Evolutionary conservation across 2,113 vertebrate genomes (phyloP).

Genomic region (Motacilla alba): DNA sequence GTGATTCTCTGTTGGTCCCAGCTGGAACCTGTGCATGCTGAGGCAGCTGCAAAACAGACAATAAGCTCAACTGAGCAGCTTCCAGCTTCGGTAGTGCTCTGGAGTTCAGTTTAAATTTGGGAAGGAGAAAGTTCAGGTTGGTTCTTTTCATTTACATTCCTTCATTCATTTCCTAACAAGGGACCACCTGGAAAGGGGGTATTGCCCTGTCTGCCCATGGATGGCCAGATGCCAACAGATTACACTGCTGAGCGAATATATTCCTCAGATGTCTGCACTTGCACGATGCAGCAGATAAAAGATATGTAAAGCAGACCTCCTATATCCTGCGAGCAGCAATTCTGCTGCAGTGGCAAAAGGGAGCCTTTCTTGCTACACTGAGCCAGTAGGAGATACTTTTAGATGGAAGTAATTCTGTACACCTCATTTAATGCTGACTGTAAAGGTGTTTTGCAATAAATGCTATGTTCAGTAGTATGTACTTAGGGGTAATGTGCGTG

Average conservation of each 20-base stretch:
- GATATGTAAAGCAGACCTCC: background rate
- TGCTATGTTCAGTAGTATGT: background rate
- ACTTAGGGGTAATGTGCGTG: background rate
- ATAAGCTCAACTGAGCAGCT: background rate
- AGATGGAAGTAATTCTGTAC: background rate
- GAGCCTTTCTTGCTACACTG: background rate
- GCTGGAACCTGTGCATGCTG: slow-evolving; percentile 38
- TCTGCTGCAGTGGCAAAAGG: background rate
- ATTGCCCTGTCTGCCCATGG: background rate
- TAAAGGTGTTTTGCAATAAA: background rate
- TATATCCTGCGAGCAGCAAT: background rate
- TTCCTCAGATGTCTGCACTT: background rate
- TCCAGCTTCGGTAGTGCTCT: background rate
- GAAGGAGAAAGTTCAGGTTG: background rate
- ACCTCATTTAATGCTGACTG: background rate
- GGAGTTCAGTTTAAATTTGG: background rate
- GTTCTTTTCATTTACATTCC: background rate
- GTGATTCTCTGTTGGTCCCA: slow-evolving; percentile 24
- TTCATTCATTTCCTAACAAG: background rate
- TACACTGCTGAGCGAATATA: background rate
- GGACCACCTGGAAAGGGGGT: background rate
- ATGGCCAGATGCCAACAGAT: background rate
- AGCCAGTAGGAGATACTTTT: background rate
- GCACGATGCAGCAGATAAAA: background rate
- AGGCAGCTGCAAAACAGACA: slow-evolving; percentile 43